Percentiles rank a stretch among this genome's conserved stretches.
Evolutionary conservation across 2,797 vertebrate genomes (phyloP).

Genomic region (Myotis planiceps): DNA sequence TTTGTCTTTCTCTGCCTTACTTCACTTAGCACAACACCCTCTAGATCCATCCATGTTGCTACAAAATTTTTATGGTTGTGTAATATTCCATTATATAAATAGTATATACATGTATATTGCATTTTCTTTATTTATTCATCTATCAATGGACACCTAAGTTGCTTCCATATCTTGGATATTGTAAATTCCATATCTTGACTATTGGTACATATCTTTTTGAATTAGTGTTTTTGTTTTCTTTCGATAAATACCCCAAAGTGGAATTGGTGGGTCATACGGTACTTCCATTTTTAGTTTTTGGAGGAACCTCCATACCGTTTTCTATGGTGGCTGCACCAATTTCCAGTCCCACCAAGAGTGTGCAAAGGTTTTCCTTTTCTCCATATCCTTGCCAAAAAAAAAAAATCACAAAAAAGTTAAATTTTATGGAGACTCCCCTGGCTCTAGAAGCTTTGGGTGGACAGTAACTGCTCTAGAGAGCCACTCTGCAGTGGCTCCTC

Average conservation of each 20-base stretch:
- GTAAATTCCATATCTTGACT: not conserved
- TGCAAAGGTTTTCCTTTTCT: not conserved
- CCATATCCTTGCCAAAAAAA: not conserved
- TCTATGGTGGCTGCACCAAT: not conserved
- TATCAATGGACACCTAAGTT: not conserved
- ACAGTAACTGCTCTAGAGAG: not conserved
- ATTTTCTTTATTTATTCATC: not conserved
- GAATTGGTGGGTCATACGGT: not conserved
- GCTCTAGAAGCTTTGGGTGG: not conserved
- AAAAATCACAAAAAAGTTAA: not conserved
- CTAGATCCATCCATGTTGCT: not conserved
- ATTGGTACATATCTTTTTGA: not conserved
- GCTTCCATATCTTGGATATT: not conserved
- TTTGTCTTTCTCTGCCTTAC: not conserved
- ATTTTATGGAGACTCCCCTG: not conserved
- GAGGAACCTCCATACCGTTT: not conserved
- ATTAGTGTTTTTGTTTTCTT: not conserved
- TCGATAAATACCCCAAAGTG: not conserved
- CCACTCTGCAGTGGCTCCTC: not conserved
- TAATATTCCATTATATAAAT: not conserved
- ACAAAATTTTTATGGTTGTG: not conserved
- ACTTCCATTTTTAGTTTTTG: not conserved
- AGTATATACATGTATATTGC: not conserved
- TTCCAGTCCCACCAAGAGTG: not conserved
- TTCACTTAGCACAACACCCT: not conserved